phyloP scores from a whole-genome alignment of 2,113 vertebrate genomes.

The Dolichallabes microphthalmus region DNA sequence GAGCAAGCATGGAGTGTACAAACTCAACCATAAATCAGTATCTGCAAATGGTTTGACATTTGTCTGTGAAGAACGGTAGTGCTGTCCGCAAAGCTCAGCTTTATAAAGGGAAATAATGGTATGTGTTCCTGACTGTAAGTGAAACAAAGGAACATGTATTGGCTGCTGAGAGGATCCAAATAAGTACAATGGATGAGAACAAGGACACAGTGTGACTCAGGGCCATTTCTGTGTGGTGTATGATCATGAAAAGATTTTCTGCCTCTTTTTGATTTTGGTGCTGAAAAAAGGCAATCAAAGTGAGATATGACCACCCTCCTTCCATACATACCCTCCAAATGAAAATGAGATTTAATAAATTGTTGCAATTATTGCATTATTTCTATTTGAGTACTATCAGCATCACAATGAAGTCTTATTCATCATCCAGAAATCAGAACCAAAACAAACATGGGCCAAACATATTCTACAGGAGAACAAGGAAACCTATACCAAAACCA shows the following conservation, averaged over 20 bases:
- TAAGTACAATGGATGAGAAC: constrained; percentile 6
- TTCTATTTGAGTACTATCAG: constrained; percentile 31
- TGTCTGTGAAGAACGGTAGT: constrained; percentile 15
- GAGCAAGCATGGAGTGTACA: not conserved
- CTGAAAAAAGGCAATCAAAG: constrained; percentile 6
- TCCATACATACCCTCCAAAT: not conserved
- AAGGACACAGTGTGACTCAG: constrained; percentile 6
- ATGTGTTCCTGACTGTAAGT: constrained; percentile 9
- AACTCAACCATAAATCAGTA: constrained; percentile 20
- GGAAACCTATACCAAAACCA: constrained; percentile 74
- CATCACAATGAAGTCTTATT: constrained; percentile 29
- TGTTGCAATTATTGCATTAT: constrained; percentile 12
- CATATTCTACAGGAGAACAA: constrained; percentile 69
- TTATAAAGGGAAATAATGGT: constrained; percentile 18
- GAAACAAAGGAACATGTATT: constrained; percentile 12
- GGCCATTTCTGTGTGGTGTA: not conserved
- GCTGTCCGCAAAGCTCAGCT: not conserved
- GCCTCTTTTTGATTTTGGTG: not conserved
- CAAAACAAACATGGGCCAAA: constrained; percentile 40
- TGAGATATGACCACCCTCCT: not conserved
- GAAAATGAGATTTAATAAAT: constrained; percentile 32
- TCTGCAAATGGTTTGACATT: constrained; percentile 21
- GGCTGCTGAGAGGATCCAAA: constrained; percentile 5
- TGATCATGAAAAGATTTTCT: constrained; percentile 29
- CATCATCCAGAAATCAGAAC: constrained; percentile 44